These are phyloP conservation scores for Cheilosia vernalis DNA, from an alignment of 2,888 invertebrate genomes.

Conservation along the genomic window DNA sequence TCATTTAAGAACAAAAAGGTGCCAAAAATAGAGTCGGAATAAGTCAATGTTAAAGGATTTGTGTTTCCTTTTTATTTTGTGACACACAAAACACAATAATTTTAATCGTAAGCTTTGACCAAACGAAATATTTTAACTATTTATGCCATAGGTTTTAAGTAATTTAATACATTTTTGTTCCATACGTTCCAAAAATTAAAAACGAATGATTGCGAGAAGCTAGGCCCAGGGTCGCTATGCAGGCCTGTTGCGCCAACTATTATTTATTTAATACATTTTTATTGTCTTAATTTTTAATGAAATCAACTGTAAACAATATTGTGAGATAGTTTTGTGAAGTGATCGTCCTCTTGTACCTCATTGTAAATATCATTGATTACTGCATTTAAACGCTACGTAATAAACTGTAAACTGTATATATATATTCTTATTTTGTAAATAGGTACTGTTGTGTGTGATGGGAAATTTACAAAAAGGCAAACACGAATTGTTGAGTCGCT, in stretches of 20 bases:
- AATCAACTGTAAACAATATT: slow-evolving; percentile 1
- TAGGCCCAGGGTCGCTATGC: no score
- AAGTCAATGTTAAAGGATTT: slow-evolving; percentile 31
- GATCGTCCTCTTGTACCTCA: slow-evolving; percentile 63
- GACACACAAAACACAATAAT: neutral
- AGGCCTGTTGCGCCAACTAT: no score
- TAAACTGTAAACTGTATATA: no score
- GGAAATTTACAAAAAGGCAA: no score
- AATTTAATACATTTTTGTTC: neutral
- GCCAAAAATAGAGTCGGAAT: slow-evolving; percentile 55
- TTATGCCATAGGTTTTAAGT: slow-evolving; percentile 34
- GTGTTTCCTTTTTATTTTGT: neutral
- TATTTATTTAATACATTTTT: neutral
- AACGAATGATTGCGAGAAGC: no score
- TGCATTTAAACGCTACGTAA: slow-evolving; percentile 12
- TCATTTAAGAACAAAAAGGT: slow-evolving; percentile 34
- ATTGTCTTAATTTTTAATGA: neutral
- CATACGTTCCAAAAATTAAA: no score
- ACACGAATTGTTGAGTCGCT: no score
- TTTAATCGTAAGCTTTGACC: slow-evolving; percentile 41
- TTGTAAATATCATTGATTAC: slow-evolving; percentile 59
- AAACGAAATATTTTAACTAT: slow-evolving; percentile 38
- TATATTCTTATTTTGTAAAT: no score
- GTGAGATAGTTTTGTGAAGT: slow-evolving; percentile 21
- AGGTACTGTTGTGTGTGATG: no score